Conservation (phyloP, 2,113 vertebrate species). For the Alectura lathami region DNA sequence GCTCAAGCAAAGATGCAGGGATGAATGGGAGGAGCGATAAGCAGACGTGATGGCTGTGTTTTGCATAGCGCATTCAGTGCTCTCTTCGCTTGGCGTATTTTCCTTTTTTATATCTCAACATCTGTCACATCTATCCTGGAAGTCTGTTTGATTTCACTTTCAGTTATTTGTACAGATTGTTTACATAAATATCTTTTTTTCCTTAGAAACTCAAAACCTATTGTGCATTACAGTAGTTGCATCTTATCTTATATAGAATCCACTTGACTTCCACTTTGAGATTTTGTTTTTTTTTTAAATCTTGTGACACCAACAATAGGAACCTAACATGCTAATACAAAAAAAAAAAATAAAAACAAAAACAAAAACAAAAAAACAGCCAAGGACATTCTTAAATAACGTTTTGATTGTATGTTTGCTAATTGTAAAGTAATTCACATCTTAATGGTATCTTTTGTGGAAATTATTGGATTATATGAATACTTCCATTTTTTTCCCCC, state of each 20-base stretch:
- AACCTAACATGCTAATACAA: background rate
- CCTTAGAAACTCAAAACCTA: slow-evolving; percentile 25
- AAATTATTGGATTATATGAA: slow-evolving; percentile 35
- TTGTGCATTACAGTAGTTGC: slow-evolving; percentile 8
- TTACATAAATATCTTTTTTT: slow-evolving; percentile 11
- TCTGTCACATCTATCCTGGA: slow-evolving; percentile 36
- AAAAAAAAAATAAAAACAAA: background rate
- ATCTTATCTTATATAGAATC: background rate
- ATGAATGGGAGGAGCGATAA: slow-evolving; percentile 52
- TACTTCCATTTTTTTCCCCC: background rate
- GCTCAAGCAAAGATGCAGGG: slow-evolving; percentile 74
- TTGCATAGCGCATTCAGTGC: background rate
- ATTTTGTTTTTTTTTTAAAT: background rate
- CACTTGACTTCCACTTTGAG: background rate
- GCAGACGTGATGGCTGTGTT: slow-evolving; percentile 53
- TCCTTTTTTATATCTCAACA: slow-evolving; percentile 21
- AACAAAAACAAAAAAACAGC: background rate
- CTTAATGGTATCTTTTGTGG: slow-evolving; percentile 41
- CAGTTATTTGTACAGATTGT: slow-evolving; percentile 28
- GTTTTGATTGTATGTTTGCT: slow-evolving; percentile 7
- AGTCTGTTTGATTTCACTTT: slow-evolving; percentile 14
- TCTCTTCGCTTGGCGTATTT: background rate
- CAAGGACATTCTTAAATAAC: background rate
- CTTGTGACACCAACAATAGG: background rate
- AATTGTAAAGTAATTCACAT: slow-evolving; percentile 24